Conservation (phyloP, 1,140 invertebrate species). For the Drosophila repletoides region DNA sequence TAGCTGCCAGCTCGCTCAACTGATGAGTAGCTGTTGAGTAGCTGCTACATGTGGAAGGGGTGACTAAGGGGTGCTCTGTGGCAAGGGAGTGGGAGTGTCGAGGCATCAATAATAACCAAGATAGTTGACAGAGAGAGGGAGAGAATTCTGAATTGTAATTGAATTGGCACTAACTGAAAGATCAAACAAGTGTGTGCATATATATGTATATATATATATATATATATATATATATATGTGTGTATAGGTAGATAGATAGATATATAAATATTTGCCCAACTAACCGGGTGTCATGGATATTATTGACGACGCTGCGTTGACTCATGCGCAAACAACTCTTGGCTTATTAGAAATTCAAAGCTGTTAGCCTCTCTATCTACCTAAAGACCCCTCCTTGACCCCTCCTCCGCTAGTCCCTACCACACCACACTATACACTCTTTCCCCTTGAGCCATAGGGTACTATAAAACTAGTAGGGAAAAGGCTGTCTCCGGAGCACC, state of each 20-base stretch:
- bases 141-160: constrained; percentile 37
- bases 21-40: not conserved
- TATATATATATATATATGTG: not conserved
- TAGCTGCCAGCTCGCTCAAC: constrained; percentile 32
- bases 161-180: constrained; percentile 55
- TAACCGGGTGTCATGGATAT: constrained; percentile 71
- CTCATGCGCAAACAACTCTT: constrained; percentile 78
- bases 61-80: not conserved
- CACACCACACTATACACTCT: not conserved
- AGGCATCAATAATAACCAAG: constrained; percentile 18
- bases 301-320: constrained; percentile 69
- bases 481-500: no score
- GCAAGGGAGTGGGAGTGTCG: constrained; percentile 7
- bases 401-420: not conserved
- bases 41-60: not conserved
- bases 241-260: not conserved
- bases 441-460: constrained; percentile 22
- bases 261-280: constrained; percentile 76
- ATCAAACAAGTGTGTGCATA: constrained; percentile 50
- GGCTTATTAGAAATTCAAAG: constrained; percentile 79
- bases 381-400: not conserved
- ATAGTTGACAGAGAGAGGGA: constrained; percentile 7
- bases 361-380: constrained; percentile 10
- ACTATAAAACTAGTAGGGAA: constrained; percentile 71
- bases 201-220: constrained; percentile 1